Evolutionary conservation across 2,113 vertebrate species (phyloP).

Genomic region (Oryzias javanicus): DNA sequence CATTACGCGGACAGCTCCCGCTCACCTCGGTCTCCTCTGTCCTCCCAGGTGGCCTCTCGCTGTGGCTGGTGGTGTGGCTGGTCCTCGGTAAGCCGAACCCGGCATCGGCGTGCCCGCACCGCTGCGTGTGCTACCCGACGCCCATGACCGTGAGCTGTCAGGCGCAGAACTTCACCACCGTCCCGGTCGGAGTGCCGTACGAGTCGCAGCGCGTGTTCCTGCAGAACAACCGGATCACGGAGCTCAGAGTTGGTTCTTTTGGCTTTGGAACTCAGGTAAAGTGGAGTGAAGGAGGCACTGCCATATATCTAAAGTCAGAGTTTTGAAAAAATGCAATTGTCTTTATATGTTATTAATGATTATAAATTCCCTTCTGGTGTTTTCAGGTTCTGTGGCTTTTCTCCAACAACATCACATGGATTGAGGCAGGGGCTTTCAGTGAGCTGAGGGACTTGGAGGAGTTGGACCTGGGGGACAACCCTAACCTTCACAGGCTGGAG

Average conservation of each 20-base stretch:
- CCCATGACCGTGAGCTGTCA: constrained; percentile 98
- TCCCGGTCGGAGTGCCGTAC: constrained; percentile 87
- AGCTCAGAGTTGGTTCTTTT: constrained; percentile 91
- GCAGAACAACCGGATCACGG: constrained; percentile 95
- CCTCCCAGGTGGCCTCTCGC: constrained; percentile 76
- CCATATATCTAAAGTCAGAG: rapidly evolving
- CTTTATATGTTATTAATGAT: not conserved
- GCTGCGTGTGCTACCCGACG: constrained; percentile 93
- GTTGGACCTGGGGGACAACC: constrained; percentile 95
- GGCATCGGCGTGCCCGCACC: constrained; percentile 84
- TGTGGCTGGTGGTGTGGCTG: constrained; percentile 84
- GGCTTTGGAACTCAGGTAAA: constrained; percentile 87
- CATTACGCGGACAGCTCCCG: constrained; percentile 31
- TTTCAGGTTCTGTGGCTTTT: constrained; percentile 91
- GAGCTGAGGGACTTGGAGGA: constrained; percentile 95
- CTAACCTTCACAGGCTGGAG: constrained; percentile 86
- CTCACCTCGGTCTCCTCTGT: constrained; percentile 21
- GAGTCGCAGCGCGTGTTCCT: constrained; percentile 94
- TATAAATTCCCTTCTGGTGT: not conserved
- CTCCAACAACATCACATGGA: constrained; percentile 96
- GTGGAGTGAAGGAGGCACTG: not conserved
- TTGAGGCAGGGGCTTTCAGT: constrained; percentile 92
- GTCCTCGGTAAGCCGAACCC: constrained; percentile 80
- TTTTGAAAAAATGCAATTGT: not conserved
- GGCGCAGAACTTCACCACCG: constrained; percentile 94